phyloP scores from a whole-genome alignment of 2,888 invertebrate genomes.

The Tethea ocularis region DNA sequence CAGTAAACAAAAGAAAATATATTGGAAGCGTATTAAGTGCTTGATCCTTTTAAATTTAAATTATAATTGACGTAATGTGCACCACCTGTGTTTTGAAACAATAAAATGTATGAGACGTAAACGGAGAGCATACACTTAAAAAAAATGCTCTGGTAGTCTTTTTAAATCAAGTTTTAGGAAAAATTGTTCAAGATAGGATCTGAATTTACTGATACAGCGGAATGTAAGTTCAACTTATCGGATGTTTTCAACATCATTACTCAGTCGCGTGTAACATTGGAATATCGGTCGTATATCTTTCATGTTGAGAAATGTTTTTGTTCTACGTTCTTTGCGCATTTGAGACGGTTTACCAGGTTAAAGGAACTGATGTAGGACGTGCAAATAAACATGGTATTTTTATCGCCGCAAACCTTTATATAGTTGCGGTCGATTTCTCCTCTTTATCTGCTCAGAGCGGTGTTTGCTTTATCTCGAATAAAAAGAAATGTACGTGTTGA shows the following conservation, averaged over 20 bases:
- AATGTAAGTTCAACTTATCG: slow-evolving; percentile 68
- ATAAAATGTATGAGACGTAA: slow-evolving; percentile 37
- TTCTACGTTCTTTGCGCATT: slow-evolving; percentile 34
- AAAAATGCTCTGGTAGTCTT: slow-evolving; percentile 45
- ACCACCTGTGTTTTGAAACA: slow-evolving; percentile 48
- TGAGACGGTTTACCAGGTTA: slow-evolving; percentile 60
- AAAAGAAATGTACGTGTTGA: slow-evolving; percentile 68
- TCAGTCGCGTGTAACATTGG: slow-evolving; percentile 28
- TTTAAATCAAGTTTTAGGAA: slow-evolving; percentile 72
- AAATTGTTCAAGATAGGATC: slow-evolving; percentile 71
- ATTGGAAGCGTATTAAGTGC: slow-evolving; percentile 43
- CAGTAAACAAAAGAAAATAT: slow-evolving; percentile 46
- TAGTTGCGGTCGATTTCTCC: slow-evolving; percentile 83
- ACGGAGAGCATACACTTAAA: slow-evolving; percentile 36
- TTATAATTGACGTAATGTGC: slow-evolving; percentile 42
- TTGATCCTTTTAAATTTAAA: slow-evolving; percentile 55
- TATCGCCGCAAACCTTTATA: slow-evolving; percentile 83
- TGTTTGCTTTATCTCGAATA: slow-evolving; percentile 81
- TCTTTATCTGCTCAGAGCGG: slow-evolving; percentile 79
- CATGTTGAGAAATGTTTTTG: slow-evolving; percentile 53
- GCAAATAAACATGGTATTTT: slow-evolving; percentile 84
- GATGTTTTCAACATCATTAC: slow-evolving; percentile 48
- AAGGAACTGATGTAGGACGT: slow-evolving; percentile 78
- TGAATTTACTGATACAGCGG: slow-evolving; percentile 76
- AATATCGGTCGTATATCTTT: slow-evolving; percentile 61